Evolutionary conservation across 2,113 vertebrate genomes (phyloP).

Genomic region (Onychorhynchus coronatus): DNA sequence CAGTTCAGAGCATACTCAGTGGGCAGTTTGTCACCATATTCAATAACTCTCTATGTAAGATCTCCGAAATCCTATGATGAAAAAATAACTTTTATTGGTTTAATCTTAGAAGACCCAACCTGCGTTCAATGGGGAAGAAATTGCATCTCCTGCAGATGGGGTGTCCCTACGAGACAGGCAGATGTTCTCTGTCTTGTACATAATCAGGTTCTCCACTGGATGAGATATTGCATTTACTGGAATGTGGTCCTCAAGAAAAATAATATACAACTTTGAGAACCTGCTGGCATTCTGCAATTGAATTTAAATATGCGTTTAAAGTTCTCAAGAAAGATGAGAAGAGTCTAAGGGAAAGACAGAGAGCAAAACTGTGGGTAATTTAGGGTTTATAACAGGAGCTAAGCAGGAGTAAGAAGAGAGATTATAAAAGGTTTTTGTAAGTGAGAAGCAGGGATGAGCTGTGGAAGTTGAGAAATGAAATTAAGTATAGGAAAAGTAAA

Average conservation of each 20-base stretch:
- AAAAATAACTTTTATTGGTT: neutral
- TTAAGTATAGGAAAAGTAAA: neutral
- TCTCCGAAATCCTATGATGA: neutral
- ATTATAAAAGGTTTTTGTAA: neutral
- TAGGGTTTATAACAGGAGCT: neutral
- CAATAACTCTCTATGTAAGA: neutral
- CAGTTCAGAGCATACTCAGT: neutral
- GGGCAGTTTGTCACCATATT: neutral
- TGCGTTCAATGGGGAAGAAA: neutral
- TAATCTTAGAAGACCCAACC: neutral
- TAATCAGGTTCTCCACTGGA: neutral
- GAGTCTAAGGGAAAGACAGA: neutral
- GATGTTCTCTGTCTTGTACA: neutral
- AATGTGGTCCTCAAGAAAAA: neutral
- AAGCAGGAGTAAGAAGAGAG: neutral
- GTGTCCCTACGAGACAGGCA: neutral
- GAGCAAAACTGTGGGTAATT: neutral
- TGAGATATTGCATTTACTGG: neutral
- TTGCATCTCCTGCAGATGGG: neutral
- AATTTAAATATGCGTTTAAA: neutral
- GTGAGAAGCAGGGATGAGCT: neutral
- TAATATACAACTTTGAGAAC: neutral
- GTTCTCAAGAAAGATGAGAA: neutral
- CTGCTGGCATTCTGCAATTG: neutral
- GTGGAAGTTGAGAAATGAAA: neutral